A percentile compares a stretch with the other conserved stretches of the same genome.
These are phyloP conservation scores for Drosophila anomalata DNA, from an alignment of 2,888 invertebrate species.

Conservation along the genomic window DNA sequence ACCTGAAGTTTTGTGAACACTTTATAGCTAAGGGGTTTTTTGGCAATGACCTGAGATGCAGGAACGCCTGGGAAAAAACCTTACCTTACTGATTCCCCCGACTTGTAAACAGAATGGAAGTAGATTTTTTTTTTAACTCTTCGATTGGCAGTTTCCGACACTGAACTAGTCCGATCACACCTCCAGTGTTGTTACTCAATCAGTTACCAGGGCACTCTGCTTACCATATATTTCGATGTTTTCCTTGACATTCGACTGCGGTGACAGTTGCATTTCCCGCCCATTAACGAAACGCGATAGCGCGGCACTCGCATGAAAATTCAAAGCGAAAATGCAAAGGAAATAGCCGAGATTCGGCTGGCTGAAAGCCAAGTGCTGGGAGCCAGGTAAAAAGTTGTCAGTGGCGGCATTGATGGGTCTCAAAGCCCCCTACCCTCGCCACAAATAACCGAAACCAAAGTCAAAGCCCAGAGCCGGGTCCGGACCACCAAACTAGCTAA, in stretches of 20 bases:
- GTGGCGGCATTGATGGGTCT: constrained; percentile 20
- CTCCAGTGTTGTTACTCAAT: constrained; percentile 34
- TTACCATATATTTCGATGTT: constrained; percentile 4
- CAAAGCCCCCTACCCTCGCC: not conserved
- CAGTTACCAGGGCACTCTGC: constrained; percentile 22
- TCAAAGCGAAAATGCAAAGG: constrained; percentile 40
- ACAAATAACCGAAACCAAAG: not conserved
- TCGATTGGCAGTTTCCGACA: constrained; percentile 27
- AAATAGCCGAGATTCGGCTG: constrained; percentile 47
- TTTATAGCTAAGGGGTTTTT: constrained; percentile 20
- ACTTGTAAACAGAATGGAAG: not conserved
- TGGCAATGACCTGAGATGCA: constrained; percentile 5
- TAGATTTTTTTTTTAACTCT: not conserved
- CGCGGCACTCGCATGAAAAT: constrained; percentile 7
- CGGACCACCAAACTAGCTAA: constrained; percentile 52
- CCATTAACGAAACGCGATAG: constrained; percentile 49
- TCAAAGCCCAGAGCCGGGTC: not conserved
- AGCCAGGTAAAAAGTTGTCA: constrained; percentile 23
- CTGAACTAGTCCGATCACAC: constrained; percentile 31
- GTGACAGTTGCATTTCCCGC: constrained; percentile 50
- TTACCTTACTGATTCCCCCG: not conserved
- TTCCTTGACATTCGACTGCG: constrained; percentile 37
- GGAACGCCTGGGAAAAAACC: constrained; percentile 5
- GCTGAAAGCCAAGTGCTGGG: constrained; percentile 23
- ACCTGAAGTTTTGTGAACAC: constrained; percentile 15